Evolutionary conservation across 2,888 invertebrate genomes (phyloP).

Genomic region (Gasteruption jaculator): DNA sequence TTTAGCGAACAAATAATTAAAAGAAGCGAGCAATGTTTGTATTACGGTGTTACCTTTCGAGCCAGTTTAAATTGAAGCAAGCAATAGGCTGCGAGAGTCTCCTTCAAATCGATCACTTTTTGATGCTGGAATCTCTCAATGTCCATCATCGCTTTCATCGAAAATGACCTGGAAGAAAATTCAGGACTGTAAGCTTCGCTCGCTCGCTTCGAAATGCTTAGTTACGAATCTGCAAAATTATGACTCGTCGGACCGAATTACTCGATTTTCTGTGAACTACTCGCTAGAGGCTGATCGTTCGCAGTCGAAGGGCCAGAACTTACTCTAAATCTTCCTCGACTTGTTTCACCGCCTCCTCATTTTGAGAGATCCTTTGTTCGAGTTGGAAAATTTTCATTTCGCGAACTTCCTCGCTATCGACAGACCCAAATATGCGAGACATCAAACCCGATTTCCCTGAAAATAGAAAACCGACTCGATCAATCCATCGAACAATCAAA

Average conservation of each 20-base stretch:
- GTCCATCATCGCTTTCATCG: conserved; percentile 63
- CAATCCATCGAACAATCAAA: too few species aligned
- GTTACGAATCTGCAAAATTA: too few species aligned
- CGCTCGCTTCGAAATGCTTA: too few species aligned
- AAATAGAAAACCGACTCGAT: too few species aligned
- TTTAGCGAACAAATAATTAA: too few species aligned
- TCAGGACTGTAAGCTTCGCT: conserved; percentile 5
- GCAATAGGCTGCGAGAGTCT: conserved; percentile 67
- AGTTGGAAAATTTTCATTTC: conserved; percentile 65
- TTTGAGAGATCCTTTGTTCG: conserved; percentile 64
- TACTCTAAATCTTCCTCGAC: conserved; percentile 62
- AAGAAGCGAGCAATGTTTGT: conserved; percentile 21
- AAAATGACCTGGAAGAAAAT: conserved; percentile 60
- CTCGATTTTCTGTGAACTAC: too few species aligned
- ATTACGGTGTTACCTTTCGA: conserved; percentile 59
- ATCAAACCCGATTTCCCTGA: conserved; percentile 67
- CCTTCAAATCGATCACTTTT: conserved; percentile 68
- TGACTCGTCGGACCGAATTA: too few species aligned
- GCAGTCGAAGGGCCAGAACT: too few species aligned
- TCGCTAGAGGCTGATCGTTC: too few species aligned
- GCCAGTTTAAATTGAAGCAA: conserved; percentile 70
- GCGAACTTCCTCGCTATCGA: conserved; percentile 72
- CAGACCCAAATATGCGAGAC: conserved; percentile 69
- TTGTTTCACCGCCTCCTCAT: conserved; percentile 57
- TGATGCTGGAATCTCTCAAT: conserved; percentile 70